phyloP scores from a whole-genome alignment of 2,797 vertebrate species.

The Pangasius macronema region DNA sequence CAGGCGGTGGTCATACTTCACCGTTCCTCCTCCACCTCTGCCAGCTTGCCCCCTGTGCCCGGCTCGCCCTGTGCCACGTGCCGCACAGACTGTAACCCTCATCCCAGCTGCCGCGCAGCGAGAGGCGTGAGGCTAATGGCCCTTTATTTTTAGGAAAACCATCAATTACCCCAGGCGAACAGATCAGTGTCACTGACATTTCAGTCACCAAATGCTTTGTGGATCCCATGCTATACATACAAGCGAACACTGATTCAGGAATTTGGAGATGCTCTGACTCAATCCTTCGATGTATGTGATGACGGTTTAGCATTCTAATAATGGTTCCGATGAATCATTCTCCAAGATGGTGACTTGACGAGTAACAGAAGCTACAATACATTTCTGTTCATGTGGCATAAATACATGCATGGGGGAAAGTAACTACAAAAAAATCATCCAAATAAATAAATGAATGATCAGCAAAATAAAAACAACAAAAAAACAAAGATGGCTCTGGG shows the following conservation, averaged over 20 bases:
- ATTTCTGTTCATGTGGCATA: background rate
- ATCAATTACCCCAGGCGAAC: conserved; percentile 66
- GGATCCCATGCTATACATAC: background rate
- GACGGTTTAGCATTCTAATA: background rate
- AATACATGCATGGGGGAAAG: background rate
- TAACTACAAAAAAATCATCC: background rate
- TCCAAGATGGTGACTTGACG: background rate
- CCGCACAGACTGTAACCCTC: conserved; percentile 64
- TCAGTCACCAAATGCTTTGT: conserved; percentile 14
- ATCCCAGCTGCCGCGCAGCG: conserved; percentile 68
- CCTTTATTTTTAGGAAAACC: conserved; percentile 77
- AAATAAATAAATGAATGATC: background rate
- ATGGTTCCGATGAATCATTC: conserved; percentile 12
- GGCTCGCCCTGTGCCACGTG: conserved; percentile 52
- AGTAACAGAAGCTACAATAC: background rate
- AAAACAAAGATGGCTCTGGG: background rate
- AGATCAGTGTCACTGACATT: conserved; percentile 44
- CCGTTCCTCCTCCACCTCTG: conserved; percentile 62
- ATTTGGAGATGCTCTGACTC: conserved; percentile 5
- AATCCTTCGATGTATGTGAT: background rate
- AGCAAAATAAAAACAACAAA: background rate
- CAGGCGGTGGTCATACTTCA: conserved; percentile 58
- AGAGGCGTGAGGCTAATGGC: conserved; percentile 75
- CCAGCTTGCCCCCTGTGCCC: conserved; percentile 50
- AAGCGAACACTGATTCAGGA: conserved; percentile 27